phyloP scores from a whole-genome alignment of 2,888 invertebrate species.

The Acleris sparsana region DNA sequence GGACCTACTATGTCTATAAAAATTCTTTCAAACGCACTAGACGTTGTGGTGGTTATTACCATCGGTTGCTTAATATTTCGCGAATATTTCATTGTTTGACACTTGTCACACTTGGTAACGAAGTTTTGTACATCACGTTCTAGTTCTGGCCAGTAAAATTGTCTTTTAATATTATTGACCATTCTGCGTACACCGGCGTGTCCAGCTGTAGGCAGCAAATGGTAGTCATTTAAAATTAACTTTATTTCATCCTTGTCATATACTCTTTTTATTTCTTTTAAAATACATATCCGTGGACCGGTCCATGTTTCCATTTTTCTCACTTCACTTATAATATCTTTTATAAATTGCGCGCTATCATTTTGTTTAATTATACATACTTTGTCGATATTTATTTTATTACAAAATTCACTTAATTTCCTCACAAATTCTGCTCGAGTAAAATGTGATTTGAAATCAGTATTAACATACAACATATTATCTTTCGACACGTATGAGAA shows the following conservation, averaged over 20 bases:
- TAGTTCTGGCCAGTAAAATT: constrained; percentile 21
- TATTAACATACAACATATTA: constrained; percentile 39
- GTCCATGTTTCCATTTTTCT: constrained; percentile 32
- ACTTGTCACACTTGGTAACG: constrained; percentile 13
- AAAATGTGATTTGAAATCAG: constrained; percentile 36
- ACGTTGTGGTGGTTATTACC: constrained; percentile 37
- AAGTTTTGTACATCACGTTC: constrained; percentile 26
- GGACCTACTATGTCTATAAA: constrained; percentile 38
- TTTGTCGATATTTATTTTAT: constrained; percentile 26
- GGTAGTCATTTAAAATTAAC: constrained; percentile 36
- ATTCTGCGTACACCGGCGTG: constrained; percentile 32
- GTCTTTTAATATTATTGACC: constrained; percentile 34
- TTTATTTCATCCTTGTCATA: constrained; percentile 19
- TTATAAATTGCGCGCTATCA: constrained; percentile 38
- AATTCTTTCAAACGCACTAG: constrained; percentile 39
- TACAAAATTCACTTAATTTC: constrained; percentile 39
- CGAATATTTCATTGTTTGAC: constrained; percentile 38
- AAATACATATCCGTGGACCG: constrained; percentile 41
- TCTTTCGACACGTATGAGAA: constrained; percentile 22
- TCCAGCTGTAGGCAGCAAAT: constrained; percentile 33
- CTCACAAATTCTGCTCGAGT: constrained; percentile 41
- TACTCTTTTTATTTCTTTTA: constrained; percentile 27
- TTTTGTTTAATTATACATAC: constrained; percentile 35
- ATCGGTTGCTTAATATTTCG: constrained; percentile 31
- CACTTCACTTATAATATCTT: constrained; percentile 36